Conservation (phyloP, 2,888 invertebrate species). For the Euproctis similis region DNA sequence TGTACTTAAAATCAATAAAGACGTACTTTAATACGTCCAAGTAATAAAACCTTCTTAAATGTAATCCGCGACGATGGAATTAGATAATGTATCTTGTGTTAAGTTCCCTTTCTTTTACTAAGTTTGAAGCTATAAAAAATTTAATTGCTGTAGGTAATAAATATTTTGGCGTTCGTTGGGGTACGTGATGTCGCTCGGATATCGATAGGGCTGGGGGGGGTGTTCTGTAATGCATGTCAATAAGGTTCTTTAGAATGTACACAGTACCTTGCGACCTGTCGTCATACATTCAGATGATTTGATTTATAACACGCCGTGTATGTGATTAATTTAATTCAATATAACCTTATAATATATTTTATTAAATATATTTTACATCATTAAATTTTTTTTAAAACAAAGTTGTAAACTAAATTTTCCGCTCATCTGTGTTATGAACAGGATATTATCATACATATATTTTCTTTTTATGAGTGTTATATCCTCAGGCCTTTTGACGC, state of each 20-base stretch:
- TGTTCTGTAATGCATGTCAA: slow-evolving; percentile 60
- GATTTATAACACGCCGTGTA: slow-evolving; percentile 15
- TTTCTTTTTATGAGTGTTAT: no score
- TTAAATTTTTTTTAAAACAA: no score
- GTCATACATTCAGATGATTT: slow-evolving; percentile 40
- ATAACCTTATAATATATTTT: no score
- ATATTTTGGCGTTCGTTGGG: slow-evolving; percentile 56
- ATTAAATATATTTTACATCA: no score
- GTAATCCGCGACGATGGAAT: slow-evolving; percentile 63
- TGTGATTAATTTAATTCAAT: no score
- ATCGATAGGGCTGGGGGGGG: slow-evolving; percentile 45
- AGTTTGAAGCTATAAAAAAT: slow-evolving; percentile 57
- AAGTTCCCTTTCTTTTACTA: slow-evolving; percentile 39
- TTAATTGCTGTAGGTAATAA: slow-evolving; percentile 62
- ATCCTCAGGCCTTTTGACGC: no score
- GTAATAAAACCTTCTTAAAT: slow-evolving; percentile 69
- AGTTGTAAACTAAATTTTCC: no score
- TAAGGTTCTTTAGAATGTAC: slow-evolving; percentile 52
- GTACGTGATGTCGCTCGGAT: slow-evolving; percentile 47
- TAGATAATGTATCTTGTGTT: slow-evolving; percentile 62
- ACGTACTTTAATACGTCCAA: slow-evolving; percentile 60
- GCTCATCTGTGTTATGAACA: no score
- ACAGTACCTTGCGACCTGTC: slow-evolving; percentile 39
- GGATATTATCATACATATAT: no score
- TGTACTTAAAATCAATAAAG: slow-evolving; percentile 69